phyloP scores from a whole-genome alignment of 2,888 invertebrate species.

The Pinctada fucata region DNA sequence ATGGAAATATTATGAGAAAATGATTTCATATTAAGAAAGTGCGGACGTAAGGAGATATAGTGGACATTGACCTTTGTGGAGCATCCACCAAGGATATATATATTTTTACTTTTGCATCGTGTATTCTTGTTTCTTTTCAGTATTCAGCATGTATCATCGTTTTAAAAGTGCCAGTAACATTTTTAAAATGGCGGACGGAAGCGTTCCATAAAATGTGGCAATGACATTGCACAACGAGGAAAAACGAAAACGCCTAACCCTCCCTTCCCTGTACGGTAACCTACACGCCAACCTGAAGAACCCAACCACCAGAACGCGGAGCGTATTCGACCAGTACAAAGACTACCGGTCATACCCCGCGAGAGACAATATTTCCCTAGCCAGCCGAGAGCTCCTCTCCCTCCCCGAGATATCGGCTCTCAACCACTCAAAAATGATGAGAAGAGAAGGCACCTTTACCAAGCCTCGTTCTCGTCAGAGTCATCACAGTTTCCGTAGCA shows the following conservation, averaged over 20 bases:
- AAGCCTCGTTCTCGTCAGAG: slow-evolving; percentile 3
- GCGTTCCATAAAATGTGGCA: slow-evolving; percentile 8
- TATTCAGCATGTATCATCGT: not conserved
- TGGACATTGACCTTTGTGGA: not conserved
- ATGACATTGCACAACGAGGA: slow-evolving; percentile 15
- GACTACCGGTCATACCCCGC: slow-evolving; percentile 9
- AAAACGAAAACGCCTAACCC: slow-evolving; percentile 17
- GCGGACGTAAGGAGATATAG: too few species aligned
- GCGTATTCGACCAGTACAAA: slow-evolving; percentile 17
- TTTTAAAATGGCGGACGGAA: slow-evolving; percentile 5
- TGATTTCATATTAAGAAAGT: too few species aligned
- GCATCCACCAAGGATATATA: not conserved
- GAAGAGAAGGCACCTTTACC: slow-evolving; percentile 18
- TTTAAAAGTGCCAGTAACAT: slow-evolving; percentile 11
- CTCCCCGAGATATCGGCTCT: slow-evolving; percentile 22
- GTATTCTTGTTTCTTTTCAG: not conserved
- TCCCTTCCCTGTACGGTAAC: slow-evolving; percentile 26
- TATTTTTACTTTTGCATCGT: not conserved
- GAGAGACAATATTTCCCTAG: slow-evolving; percentile 16
- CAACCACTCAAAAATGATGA: slow-evolving; percentile 13
- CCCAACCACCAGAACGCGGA: slow-evolving; percentile 5
- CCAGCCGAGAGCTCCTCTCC: slow-evolving; percentile 25
- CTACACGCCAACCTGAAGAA: slow-evolving; percentile 19
- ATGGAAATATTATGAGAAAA: too few species aligned
- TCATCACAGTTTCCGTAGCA: slow-evolving; percentile 17